Percentiles rank a stretch among this genome's conserved stretches.
Evolutionary conservation across 2,797 vertebrate species (phyloP).

Genomic region (Diglossa cyanea): DNA sequence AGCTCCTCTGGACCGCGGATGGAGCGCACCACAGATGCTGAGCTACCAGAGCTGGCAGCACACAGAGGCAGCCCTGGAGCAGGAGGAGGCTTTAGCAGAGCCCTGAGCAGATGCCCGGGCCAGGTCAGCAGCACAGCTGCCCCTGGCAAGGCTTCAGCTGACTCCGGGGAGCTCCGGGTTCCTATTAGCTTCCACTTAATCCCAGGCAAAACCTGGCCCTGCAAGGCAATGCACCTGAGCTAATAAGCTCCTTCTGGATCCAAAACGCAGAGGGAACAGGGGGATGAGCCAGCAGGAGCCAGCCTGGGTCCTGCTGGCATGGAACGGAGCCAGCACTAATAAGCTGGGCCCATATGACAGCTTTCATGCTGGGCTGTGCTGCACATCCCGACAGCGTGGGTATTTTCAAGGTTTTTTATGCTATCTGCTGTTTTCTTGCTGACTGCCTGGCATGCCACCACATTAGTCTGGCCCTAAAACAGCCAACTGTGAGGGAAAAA

Average conservation of each 20-base stretch:
- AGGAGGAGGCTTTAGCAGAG: neutral
- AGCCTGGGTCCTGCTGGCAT: neutral
- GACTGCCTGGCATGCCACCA: neutral
- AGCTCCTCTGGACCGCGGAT: neutral
- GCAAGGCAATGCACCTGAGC: neutral
- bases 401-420: neutral
- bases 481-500: rapidly evolving
- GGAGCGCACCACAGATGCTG: neutral
- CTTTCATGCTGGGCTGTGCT: neutral
- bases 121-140: slow-evolving; percentile 7
- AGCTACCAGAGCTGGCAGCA: neutral
- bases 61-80: neutral
- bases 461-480: neutral
- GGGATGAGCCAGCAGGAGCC: neutral
- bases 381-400: neutral
- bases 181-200: neutral
- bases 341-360: neutral
- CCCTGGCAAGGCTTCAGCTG: neutral
- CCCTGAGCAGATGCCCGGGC: neutral
- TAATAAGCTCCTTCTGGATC: slow-evolving; percentile 2
- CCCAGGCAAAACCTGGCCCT: slow-evolving; percentile 18
- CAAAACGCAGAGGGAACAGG: neutral
- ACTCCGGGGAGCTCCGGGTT: neutral
- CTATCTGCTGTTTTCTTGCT: neutral
- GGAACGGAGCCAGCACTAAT: neutral